Conservation (phyloP, 2,888 invertebrate species). For the Tipula vernalis region DNA sequence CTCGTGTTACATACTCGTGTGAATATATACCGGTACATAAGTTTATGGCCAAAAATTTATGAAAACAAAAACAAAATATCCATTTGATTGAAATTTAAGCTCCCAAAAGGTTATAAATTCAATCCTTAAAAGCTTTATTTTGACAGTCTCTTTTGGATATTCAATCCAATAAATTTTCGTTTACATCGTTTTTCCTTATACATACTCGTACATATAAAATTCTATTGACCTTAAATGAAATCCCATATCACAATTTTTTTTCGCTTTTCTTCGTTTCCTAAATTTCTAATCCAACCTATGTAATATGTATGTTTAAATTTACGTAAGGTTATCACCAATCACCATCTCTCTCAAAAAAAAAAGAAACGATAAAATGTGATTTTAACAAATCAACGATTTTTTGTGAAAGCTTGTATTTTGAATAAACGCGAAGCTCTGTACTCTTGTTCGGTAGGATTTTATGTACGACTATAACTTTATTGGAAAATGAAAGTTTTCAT, state of each 20-base stretch:
- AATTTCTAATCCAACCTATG: not conserved
- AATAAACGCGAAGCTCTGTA: too few relatives aligned
- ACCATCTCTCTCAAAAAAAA: not conserved
- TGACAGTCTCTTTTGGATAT: not conserved
- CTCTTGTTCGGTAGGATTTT: too few relatives aligned
- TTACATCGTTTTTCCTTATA: not conserved
- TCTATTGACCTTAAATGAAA: not conserved
- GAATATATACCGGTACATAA: not conserved
- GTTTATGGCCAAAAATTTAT: not conserved
- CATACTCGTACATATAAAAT: not conserved
- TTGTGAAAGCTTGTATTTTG: too few relatives aligned
- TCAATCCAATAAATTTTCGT: not conserved
- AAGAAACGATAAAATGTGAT: too few relatives aligned
- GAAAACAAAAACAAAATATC: not conserved
- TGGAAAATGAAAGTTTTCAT: too few relatives aligned
- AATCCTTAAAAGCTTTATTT: not conserved
- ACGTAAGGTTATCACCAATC: not conserved
- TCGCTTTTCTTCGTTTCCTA: not conserved
- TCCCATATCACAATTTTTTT: not conserved
- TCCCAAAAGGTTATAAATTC: not conserved
- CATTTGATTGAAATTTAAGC: not conserved
- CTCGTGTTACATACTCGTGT: not conserved
- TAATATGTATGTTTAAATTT: too few relatives aligned
- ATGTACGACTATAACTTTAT: too few relatives aligned
- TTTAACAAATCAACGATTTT: too few relatives aligned